phyloP scores from a whole-genome alignment of 2,888 invertebrate species.

The Bedellia somnulentella region DNA sequence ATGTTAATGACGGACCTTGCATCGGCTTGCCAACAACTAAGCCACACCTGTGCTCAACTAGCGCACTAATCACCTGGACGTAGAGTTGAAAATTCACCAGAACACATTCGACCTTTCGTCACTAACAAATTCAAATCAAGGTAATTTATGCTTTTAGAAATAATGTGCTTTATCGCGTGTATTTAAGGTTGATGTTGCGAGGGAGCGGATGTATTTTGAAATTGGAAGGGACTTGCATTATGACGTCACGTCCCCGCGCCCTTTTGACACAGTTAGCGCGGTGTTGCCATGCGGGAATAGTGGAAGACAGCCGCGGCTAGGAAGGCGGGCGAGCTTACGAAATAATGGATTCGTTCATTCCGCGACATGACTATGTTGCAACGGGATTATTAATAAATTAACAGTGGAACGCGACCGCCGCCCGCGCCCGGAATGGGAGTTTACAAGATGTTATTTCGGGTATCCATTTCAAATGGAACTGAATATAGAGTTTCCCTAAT shows the following conservation, averaged over 20 bases:
- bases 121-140: background rate
- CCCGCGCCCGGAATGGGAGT: too few species aligned
- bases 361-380: too few species aligned
- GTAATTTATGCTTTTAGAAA: background rate
- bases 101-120: background rate
- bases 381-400: too few species aligned
- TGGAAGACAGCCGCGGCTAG: slow-evolving; percentile 2
- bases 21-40: background rate
- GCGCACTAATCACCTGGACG: background rate
- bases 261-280: slow-evolving; percentile 14
- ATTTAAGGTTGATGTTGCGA: background rate
- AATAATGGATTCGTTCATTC: too few species aligned
- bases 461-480: too few species aligned
- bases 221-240: slow-evolving; percentile 22
- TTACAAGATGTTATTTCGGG: too few species aligned
- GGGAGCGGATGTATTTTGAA: slow-evolving; percentile 11
- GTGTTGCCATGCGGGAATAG: slow-evolving; percentile 2
- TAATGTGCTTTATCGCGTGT: background rate
- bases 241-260: slow-evolving; percentile 36
- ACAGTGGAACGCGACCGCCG: too few species aligned
- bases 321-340: too few species aligned
- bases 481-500: too few species aligned
- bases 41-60: background rate
- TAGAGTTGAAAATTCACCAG: background rate
- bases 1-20: slow-evolving; percentile 1